Evolutionary conservation across 2,113 vertebrate genomes (phyloP), one percentile per base, ranked within the genome.

Genomic region (Macrotus californicus): DNA sequence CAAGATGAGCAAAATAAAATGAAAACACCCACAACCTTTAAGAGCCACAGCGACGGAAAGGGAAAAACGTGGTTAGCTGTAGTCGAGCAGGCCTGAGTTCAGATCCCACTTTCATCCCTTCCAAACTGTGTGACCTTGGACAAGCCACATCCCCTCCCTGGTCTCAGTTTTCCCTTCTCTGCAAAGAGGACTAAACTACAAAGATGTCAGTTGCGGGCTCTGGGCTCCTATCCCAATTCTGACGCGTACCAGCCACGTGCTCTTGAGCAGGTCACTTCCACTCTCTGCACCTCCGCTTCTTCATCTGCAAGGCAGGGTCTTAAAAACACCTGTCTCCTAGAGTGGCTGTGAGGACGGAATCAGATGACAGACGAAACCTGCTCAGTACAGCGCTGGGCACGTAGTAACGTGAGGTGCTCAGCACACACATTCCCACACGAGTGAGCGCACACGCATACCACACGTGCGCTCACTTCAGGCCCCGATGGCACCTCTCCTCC

Each of bases 391-490:
- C 26, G 54, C 84, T 26, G 36, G 84, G 61, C 69, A 83, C 39
- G 5, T 1, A 7, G 24, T 0, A 4, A 54, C 31, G 13, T 1
- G 0, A 50, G 61, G 46, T 14, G 36, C 19, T 36, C 0, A 0
- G 64, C 41, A 29, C 5, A 29, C 56, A 50, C 11, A 0, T 34
- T 41, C 54, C 76, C 26, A 41, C 54, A 0, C 1, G 26, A 61
- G 13, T 4, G 8, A 34, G 83, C 0, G 9, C 1, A 1, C 19
- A 14, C 15, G 5, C 50, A 18, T 26, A 14, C 36, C 72, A 29
- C 3, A 54, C 29, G 22, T 2, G 50, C 12, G 24, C 61, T 56
- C 31, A 13, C 61, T 29, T 7, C 34, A 19, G 69, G 46, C 43
- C 87, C 92, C 77, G 77, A 48, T 0, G 0, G 66, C 0, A 29